Evolutionary conservation across 2,888 invertebrate species (phyloP), one percentile per base, ranked within the genome.

Genomic region (Gortyna flavago): DNA sequence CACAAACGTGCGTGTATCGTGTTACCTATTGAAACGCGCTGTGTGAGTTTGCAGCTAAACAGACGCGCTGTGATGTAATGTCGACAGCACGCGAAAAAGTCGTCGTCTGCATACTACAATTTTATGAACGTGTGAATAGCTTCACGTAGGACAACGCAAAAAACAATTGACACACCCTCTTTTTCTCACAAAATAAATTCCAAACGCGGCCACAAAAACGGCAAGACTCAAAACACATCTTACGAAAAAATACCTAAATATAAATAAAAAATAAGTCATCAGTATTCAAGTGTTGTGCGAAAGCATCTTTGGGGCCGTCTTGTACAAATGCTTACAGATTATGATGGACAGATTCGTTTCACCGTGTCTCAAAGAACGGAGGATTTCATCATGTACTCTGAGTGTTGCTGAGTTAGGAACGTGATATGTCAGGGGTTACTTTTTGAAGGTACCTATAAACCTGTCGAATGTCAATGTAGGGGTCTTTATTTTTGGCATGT

Each of bases 241-340:
- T 80, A 84, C 66, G 51, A 77, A 80, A 83, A 44, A 82, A 81
- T 80, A 66, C 41, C 75, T 77, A 85, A 85, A 89, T 80, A 89
- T 80, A 88, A 85, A 89, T 88, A 89, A 89, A 85, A 88, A 88
- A 89, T 84, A 85, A 78, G 84, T 81, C 67, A 84, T 89, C 80
- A 84, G 87, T 89, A 89, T 89, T 89, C 88, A 84, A 85, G 84
- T 69, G 76, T 72, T 65, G 89, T 87, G 72, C 85, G 76, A 83
- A 81, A 85, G 85, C 87, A 86, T 85, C 88, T 86, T 89, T 85
- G 84, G 86, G 87, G 84, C 85, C 84, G 81, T 84, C 87, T 85
- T 85, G 83, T 85, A 90, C 88, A 90, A 90, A 92, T 90, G 88
- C 90, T 90, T 83, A 87, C 90, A 92, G 91, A 92, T 92, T 90